Percentiles rank a stretch among this genome's conserved stretches.
Evolutionary conservation across 2,797 vertebrate species (phyloP).

Genomic region (Peromyscus eremicus): DNA sequence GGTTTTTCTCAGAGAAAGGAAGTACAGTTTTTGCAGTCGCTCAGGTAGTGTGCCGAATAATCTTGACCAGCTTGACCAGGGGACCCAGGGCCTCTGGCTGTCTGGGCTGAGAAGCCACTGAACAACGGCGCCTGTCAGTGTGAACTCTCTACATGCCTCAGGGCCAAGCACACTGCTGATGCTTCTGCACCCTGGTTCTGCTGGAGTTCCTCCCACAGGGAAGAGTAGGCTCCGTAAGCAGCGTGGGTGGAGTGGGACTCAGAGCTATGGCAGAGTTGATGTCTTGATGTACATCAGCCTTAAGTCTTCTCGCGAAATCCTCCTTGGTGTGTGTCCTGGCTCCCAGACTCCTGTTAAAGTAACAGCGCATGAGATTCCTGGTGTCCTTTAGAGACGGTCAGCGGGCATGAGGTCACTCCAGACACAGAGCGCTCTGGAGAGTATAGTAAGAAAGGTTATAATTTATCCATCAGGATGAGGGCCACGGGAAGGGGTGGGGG

Average conservation of each 20-base stretch:
- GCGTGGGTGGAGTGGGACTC: background rate
- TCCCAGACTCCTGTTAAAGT: constrained; percentile 48
- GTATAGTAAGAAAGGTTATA: background rate
- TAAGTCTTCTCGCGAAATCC: background rate
- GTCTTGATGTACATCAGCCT: background rate
- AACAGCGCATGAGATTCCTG: background rate
- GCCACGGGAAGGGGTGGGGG: background rate
- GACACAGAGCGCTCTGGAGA: background rate
- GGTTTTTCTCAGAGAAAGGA: constrained; percentile 41
- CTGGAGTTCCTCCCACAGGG: background rate
- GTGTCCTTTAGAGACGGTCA: background rate
- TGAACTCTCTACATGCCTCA: background rate
- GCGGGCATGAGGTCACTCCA: background rate
- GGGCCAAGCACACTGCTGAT: background rate
- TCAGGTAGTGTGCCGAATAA: too few relatives aligned
- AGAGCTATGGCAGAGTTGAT: fast-evolving
- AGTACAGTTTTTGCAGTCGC: background rate
- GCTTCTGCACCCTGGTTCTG: background rate
- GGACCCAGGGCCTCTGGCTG: background rate
- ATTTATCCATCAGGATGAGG: background rate
- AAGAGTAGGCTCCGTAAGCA: fast-evolving
- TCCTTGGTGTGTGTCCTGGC: background rate
- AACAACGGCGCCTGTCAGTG: background rate
- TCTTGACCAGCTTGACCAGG: background rate
- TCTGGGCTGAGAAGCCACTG: background rate